A percentile compares a stretch with the other conserved stretches of the same genome.
These are phyloP conservation scores for Abscondita cerata DNA, from an alignment of 2,888 invertebrate genomes.

Conservation along the genomic window DNA sequence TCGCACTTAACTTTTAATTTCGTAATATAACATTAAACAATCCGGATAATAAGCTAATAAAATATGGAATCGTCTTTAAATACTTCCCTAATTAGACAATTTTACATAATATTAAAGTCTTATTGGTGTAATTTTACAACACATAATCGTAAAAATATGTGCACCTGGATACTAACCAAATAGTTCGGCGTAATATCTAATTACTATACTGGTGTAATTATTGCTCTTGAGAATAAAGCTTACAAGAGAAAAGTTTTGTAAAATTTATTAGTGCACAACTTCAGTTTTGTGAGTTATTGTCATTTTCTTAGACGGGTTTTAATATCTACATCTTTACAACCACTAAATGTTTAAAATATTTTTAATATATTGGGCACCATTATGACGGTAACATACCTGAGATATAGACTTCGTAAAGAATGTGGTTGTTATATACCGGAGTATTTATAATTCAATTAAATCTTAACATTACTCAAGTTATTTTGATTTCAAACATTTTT, in stretches of 20 bases:
- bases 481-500: constrained; percentile 2
- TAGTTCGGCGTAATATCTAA: not conserved
- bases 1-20: too few species aligned
- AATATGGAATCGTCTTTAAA: not conserved
- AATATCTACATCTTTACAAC: constrained; percentile 41
- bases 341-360: constrained; percentile 45
- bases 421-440: constrained; percentile 34
- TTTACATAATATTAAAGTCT: not conserved
- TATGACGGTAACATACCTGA: constrained; percentile 34
- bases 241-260: not conserved
- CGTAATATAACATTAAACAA: too few species aligned
- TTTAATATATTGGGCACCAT: constrained; percentile 44
- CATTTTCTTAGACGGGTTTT: constrained; percentile 34
- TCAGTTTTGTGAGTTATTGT: constrained; percentile 29
- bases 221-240: not conserved
- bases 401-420: constrained; percentile 40
- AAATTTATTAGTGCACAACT: constrained; percentile 1
- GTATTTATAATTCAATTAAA: constrained; percentile 34
- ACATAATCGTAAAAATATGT: constrained; percentile 5
- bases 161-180: not conserved
- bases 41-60: not conserved
- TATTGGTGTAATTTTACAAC: not conserved
- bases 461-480: constrained; percentile 20
- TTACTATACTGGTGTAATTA: not conserved
- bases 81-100: constrained; percentile 5